phyloP scores from a whole-genome alignment of 53 echinoderm and acorn worm species.

The Echinarachnius parma region DNA sequence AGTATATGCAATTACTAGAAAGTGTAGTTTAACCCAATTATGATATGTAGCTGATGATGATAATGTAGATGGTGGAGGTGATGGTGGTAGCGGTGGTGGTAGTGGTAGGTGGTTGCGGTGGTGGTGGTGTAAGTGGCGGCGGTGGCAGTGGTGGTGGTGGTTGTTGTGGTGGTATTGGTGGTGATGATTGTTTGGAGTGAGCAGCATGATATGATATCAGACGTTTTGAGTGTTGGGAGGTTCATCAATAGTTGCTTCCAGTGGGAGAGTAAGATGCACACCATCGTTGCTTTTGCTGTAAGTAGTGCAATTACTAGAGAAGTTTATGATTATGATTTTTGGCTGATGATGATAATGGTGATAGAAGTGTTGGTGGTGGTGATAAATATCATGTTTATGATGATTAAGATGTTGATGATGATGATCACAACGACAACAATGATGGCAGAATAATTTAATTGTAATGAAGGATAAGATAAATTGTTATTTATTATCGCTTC shows the following conservation, averaged over 20 bases:
- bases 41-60: not conserved
- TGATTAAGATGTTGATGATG: too few species aligned
- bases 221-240: slow-evolving; percentile 70
- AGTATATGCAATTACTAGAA: slow-evolving; percentile 44
- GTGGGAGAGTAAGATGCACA: slow-evolving; percentile 93
- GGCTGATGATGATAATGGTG: not conserved
- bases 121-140: too few species aligned
- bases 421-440: too few species aligned
- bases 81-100: too few species aligned
- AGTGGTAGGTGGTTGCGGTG: too few species aligned
- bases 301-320: slow-evolving; percentile 45
- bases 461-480: too few species aligned
- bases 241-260: slow-evolving; percentile 99
- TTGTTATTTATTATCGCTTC: too few species aligned
- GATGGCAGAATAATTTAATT: too few species aligned
- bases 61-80: not conserved
- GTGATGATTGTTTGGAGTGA: slow-evolving; percentile 81
- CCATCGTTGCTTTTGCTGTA: slow-evolving; percentile 85
- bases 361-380: not conserved
- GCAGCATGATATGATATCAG: slow-evolving; percentile 64
- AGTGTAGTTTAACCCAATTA: too few species aligned
- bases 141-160: too few species aligned
- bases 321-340: not conserved
- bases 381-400: too few species aligned
- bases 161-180: too few species aligned